Conservation (phyloP, 35 echinoderm and acorn worm genomes). For the Ptychodera flava region DNA sequence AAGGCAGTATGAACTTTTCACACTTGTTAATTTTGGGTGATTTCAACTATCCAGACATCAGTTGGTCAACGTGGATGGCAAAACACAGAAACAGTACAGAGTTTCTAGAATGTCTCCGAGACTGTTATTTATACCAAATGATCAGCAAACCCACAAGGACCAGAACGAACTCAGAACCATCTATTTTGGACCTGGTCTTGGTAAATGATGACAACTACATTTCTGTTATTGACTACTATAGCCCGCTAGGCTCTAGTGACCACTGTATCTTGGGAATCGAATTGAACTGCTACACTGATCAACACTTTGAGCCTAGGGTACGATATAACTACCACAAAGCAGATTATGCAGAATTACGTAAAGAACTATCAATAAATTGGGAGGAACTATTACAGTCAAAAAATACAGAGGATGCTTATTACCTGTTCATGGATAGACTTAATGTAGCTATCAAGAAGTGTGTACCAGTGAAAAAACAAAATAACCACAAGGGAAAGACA, state of each 20-base stretch:
- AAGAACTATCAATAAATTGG: neutral
- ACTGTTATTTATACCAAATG: neutral
- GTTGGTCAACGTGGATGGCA: neutral
- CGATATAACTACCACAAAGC: neutral
- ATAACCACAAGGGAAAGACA: neutral
- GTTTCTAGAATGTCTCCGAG: neutral
- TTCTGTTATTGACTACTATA: neutral
- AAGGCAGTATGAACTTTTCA: no score
- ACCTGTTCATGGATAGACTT: neutral
- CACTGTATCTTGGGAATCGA: neutral
- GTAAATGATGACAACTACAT: neutral
- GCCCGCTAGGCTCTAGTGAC: neutral
- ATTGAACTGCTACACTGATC: neutral
- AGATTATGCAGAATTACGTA: neutral
- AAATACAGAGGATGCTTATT: neutral
- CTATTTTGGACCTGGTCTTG: constrained; percentile 14
- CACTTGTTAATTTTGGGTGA: neutral
- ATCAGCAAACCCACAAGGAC: neutral
- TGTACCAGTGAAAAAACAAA: neutral
- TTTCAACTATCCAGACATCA: neutral
- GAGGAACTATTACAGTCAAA: neutral
- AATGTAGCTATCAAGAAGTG: neutral
- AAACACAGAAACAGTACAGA: neutral
- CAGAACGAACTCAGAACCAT: neutral
- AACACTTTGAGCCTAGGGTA: neutral